Base-by-base conservation (phyloP, 1,140 invertebrate species). In the Drosophila nikananu region DNA sequence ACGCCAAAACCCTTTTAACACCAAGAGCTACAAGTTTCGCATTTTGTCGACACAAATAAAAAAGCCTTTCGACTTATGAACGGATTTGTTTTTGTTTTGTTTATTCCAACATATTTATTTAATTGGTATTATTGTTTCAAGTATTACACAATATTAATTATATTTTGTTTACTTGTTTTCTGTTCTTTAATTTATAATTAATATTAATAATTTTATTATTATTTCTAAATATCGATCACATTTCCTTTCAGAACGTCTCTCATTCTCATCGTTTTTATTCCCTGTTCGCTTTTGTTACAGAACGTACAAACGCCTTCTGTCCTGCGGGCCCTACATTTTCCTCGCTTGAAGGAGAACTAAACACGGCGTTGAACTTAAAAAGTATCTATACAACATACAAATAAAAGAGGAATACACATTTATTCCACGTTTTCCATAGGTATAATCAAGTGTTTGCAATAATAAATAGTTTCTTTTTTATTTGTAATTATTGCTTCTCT, bases 191-290 rank as follows among this genome's bases (percentile, higher is more conserved):
- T 86, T 81, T 80, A 77, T 83, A 73, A 63, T 77, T 55, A 57
- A 25, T 57, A 57, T 57, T 57, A 57, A 39, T 55, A 39, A 76
- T 76, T 49, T 65, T 76, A 68, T 68, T 73, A 35, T 80, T 86
- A 81, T 84, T 86, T 79, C 79, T 91, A 90, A 86, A 86, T 91
- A 91, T 91, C 90, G 90, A 91, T 91, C 89, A 91, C 89, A 91
- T 91, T 90, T 91, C 84, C 81, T 86, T 90, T 82, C 60, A 87
- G 71, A 90, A 90, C 82, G 71, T 90, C 87, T 90, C 72, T 77
- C 65, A 49, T 64, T 80, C 78, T 79, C 76, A 57, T 71, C 46
- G 60, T 73, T 68, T 59, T 58, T 83, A 61, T 70, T 90, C 86
- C 86, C 86, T 84, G 78, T 84, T 84, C 86, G 46, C 81, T 76